Conservation (phyloP, 2,113 vertebrate genomes). For the Callaeas wilsoni region DNA sequence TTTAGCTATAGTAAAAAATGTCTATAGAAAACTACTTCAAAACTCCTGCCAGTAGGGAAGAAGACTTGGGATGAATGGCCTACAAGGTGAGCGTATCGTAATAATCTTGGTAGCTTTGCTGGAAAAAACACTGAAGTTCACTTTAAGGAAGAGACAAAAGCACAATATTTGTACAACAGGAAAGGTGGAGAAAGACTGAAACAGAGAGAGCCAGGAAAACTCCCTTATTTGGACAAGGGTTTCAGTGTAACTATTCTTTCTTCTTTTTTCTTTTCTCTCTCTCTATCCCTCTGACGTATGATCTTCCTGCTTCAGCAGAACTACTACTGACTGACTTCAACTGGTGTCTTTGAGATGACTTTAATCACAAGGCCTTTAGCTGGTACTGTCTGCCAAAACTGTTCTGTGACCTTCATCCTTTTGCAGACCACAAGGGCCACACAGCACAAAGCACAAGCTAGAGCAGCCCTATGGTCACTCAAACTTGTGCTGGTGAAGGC, state of each 20-base stretch:
- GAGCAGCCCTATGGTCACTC: accelerated
- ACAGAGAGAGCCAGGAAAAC: background rate
- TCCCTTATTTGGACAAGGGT: background rate
- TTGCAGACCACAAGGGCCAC: background rate
- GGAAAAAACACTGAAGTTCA: background rate
- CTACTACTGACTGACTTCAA: background rate
- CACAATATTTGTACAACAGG: accelerated
- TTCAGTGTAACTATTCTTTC: background rate
- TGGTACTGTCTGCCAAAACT: background rate
- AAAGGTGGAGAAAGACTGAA: background rate
- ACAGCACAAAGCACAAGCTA: background rate
- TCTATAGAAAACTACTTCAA: background rate
- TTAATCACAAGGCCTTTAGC: background rate
- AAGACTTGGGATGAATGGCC: background rate
- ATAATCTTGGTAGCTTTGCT: background rate
- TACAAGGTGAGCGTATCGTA: accelerated
- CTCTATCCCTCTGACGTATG: background rate
- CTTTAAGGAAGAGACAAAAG: background rate
- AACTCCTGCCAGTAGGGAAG: background rate
- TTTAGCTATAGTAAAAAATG: background rate
- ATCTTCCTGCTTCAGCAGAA: background rate
- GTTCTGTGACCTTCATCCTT: background rate
- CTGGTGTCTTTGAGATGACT: background rate
- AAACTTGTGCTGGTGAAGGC: background rate
- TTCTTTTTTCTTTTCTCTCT: background rate